A percentile compares a stretch with the other conserved stretches of the same genome.
phyloP scores from a whole-genome alignment of 2,113 vertebrate species.

The Pipra filicauda region DNA sequence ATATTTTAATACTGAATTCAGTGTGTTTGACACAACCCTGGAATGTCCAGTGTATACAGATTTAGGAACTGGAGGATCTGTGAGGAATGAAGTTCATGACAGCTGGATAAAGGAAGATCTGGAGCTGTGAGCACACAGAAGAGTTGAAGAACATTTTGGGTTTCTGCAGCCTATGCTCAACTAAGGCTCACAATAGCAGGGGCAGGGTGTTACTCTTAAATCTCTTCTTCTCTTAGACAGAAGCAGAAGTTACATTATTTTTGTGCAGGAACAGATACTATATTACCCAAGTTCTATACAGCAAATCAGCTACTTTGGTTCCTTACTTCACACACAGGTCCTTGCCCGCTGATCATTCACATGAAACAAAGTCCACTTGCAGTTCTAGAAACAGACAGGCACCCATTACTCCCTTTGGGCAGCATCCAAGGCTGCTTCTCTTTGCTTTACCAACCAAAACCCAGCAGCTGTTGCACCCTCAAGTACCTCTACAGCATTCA shows the following conservation, averaged over 20 bases:
- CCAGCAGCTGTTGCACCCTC: neutral
- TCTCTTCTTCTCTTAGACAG: neutral
- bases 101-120: conserved; percentile 6
- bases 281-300: neutral
- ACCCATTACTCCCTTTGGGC: neutral
- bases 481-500: neutral
- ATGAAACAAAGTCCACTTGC: neutral
- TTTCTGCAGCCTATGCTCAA: neutral
- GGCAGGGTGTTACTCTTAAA: neutral
- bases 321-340: neutral
- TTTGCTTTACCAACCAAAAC: neutral
- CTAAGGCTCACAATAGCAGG: neutral
- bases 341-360: neutral
- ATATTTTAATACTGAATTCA: conserved; percentile 15
- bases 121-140: neutral
- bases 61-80: conserved; percentile 36
- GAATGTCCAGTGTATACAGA: conserved; percentile 50
- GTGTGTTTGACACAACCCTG: neutral
- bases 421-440: neutral
- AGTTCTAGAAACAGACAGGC: neutral
- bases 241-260: neutral
- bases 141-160: neutral
- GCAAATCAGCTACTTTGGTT: neutral
- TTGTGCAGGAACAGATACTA: neutral
- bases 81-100: conserved; percentile 39